A percentile compares a stretch with the other conserved stretches of the same genome.
phyloP scores from a whole-genome alignment of 1,140 invertebrate genomes.

The Zaprionus capensis region DNA sequence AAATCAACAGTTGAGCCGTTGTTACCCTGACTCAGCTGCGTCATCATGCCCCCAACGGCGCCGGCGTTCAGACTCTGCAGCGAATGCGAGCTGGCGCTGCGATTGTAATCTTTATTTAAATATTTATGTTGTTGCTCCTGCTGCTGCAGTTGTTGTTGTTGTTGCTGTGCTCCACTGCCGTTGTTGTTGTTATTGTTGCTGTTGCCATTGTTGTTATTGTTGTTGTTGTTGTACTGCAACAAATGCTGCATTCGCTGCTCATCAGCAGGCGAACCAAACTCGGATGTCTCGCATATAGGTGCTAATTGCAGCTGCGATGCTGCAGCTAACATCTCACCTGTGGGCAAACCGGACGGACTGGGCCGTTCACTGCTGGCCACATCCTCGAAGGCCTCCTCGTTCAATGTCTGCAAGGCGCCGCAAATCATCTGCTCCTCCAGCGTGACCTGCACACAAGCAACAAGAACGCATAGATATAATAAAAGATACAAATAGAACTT shows the following conservation, averaged over 20 bases:
- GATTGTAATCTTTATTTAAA: constrained; percentile 68
- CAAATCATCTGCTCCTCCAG: constrained; percentile 97
- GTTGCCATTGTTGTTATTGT: constrained; percentile 35
- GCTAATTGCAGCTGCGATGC: constrained; percentile 83
- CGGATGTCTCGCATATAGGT: constrained; percentile 83
- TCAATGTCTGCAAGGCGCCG: constrained; percentile 94
- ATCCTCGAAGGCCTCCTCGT: constrained; percentile 96
- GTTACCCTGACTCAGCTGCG: constrained; percentile 60
- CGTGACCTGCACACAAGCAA: constrained; percentile 89
- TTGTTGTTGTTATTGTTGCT: constrained; percentile 43
- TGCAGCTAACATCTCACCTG: constrained; percentile 84
- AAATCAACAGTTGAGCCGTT: constrained; percentile 62
- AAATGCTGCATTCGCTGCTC: constrained; percentile 62
- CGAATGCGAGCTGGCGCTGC: constrained; percentile 76
- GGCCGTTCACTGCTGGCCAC: constrained; percentile 87
- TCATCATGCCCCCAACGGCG: constrained; percentile 17
- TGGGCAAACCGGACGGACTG: constrained; percentile 84
- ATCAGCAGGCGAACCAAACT: constrained; percentile 83
- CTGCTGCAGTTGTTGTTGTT: constrained; percentile 45
- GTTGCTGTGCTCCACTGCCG: neutral
- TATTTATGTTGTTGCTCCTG: constrained; percentile 55
- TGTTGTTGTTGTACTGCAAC: constrained; percentile 54
- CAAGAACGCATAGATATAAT: neutral
- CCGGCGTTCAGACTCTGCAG: constrained; percentile 70
- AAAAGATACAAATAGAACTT: neutral